Percentiles rank a stretch among this genome's conserved stretches.
Evolutionary conservation across 2,888 invertebrate species (phyloP).

Genomic region (Mythimna impura): DNA sequence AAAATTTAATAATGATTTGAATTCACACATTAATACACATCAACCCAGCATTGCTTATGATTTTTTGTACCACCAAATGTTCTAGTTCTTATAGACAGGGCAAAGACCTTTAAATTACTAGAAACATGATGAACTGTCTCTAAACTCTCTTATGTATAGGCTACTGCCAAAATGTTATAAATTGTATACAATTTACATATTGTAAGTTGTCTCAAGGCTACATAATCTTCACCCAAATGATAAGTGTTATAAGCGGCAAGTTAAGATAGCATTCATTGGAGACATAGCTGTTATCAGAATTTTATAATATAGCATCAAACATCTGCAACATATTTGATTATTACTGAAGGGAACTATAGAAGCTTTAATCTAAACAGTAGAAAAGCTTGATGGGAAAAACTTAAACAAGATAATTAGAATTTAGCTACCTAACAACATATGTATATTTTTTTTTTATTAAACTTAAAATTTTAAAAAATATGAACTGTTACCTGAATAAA

Average conservation of each 20-base stretch:
- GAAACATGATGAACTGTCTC: conserved; percentile 6
- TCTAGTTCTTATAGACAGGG: conserved; percentile 19
- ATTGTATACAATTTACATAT: conserved; percentile 57
- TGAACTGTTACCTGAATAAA: not conserved
- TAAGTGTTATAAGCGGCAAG: conserved; percentile 56
- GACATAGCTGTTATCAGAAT: conserved; percentile 53
- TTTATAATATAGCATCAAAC: conserved; percentile 17
- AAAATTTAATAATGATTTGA: not conserved
- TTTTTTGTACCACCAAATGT: conserved; percentile 21
- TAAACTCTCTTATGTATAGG: conserved; percentile 8
- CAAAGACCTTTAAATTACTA: conserved; percentile 42
- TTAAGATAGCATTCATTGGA: conserved; percentile 55
- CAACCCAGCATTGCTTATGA: not conserved
- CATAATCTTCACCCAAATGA: conserved; percentile 70
- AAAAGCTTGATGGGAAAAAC: not conserved
- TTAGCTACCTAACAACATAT: not conserved
- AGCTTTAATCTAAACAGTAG: no score
- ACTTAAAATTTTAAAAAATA: not conserved
- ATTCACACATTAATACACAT: not conserved
- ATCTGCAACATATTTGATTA: conserved; percentile 9
- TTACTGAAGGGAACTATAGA: not conserved
- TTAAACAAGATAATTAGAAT: not conserved
- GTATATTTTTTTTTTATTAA: not conserved
- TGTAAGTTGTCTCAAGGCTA: conserved; percentile 70
- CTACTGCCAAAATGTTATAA: conserved; percentile 15